These are phyloP conservation scores for crab-eating macaque (Macaca fascicularis) DNA, from an alignment of 2,113 vertebrate genomes.

Conservation along the genomic window T2T-MFA8v1.1 NC_088375.1:79293001-79293500, in stretches of 20 bases:
- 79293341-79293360: background rate
- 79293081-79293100: background rate
- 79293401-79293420: background rate
- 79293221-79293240: background rate
- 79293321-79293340: background rate
- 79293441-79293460: background rate
- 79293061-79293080: background rate
- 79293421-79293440: background rate
- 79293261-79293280: background rate
- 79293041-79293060: background rate
- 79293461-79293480: background rate
- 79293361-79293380: background rate
- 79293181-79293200: background rate
- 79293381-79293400: background rate
- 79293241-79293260: background rate
- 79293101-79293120: background rate
- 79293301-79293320: background rate
- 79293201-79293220: background rate
- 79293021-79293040: background rate
- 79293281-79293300: background rate
- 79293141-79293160: background rate
- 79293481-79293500: background rate
- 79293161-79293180: background rate
- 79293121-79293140: background rate
- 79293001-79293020: background rate